phyloP scores from a whole-genome alignment of 1,140 invertebrate species.

The Penaeus indicus region DNA sequence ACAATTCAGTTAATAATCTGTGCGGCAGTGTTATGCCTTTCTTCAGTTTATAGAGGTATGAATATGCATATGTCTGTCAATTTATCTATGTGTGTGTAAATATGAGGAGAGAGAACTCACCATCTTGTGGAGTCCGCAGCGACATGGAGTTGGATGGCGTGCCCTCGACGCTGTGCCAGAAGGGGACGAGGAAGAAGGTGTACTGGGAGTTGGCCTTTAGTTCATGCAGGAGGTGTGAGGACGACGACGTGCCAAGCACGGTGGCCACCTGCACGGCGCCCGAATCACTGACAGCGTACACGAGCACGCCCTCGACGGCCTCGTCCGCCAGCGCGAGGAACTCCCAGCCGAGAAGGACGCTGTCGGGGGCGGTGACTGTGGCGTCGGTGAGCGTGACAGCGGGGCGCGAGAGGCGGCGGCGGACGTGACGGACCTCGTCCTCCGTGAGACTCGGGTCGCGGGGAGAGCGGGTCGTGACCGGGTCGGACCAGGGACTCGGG shows the following conservation, averaged over 20 bases:
- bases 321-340: conserved; percentile 37
- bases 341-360: conserved; percentile 58
- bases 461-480: conserved; percentile 35
- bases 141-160: conserved; percentile 81
- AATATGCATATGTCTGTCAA: too few relatives aligned
- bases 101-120: conserved; percentile 71
- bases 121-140: conserved; percentile 81
- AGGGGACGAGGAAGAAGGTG: conserved; percentile 85
- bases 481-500: conserved; percentile 64
- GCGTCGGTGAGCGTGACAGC: conserved; percentile 32
- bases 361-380: conserved; percentile 33
- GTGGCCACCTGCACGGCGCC: conserved; percentile 50
- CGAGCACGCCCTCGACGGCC: conserved; percentile 54
- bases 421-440: conserved; percentile 45
- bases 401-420: conserved; percentile 38
- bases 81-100: too few relatives aligned
- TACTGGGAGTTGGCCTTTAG: conserved; percentile 74
- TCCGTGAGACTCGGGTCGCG: conserved; percentile 16
- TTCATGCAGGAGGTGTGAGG: conserved; percentile 43
- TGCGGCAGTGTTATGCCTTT: not conserved
- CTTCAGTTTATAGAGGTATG: too few relatives aligned
- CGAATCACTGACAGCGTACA: conserved; percentile 47
- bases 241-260: conserved; percentile 58
- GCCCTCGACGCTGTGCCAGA: conserved; percentile 83
- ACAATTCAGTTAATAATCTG: not conserved